Conservation (phyloP, 37 sponge, comb jelly and placozoan genomes). For the Chondrilla cf. caribensis region DNA sequence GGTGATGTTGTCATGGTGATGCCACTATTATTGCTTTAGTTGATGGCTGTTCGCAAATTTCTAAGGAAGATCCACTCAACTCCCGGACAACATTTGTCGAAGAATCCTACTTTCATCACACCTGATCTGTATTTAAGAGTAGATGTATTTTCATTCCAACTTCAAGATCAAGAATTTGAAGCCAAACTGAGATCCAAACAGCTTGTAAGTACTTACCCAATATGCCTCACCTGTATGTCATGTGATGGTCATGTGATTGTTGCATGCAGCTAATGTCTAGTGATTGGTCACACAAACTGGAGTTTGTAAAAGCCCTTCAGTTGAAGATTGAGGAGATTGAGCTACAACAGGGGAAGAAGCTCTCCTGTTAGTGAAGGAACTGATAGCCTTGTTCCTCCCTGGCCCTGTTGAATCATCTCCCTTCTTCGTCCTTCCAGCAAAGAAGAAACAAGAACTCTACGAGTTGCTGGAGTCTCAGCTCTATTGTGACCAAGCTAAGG, state of each 20-base stretch:
- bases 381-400: background rate
- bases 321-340: conserved; percentile 43
- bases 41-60: conserved; percentile 63
- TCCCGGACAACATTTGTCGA: background rate
- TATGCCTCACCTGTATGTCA: too few relatives aligned
- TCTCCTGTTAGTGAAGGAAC: conserved; percentile 2
- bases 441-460: conserved; percentile 58
- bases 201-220: conserved; percentile 69
- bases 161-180: conserved; percentile 84
- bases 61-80: conserved; percentile 32
- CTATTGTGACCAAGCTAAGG: conserved; percentile 57
- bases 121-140: conserved; percentile 61
- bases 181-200: conserved; percentile 84
- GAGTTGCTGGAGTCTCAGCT: conserved; percentile 57
- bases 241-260: conserved; percentile 5
- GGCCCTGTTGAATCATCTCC: background rate
- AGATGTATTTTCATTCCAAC: conserved; percentile 52
- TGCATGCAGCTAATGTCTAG: conserved; percentile 59
- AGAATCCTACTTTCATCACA: conserved; percentile 21
- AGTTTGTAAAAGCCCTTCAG: conserved; percentile 37
- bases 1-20: background rate
- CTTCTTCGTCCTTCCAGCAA: conserved; percentile 22
- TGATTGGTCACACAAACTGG: conserved; percentile 54
- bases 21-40: conserved; percentile 34
- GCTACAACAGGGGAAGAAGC: conserved; percentile 24